phyloP scores from a whole-genome alignment of 2,888 invertebrate species.

The Deilephila elpenor region DNA sequence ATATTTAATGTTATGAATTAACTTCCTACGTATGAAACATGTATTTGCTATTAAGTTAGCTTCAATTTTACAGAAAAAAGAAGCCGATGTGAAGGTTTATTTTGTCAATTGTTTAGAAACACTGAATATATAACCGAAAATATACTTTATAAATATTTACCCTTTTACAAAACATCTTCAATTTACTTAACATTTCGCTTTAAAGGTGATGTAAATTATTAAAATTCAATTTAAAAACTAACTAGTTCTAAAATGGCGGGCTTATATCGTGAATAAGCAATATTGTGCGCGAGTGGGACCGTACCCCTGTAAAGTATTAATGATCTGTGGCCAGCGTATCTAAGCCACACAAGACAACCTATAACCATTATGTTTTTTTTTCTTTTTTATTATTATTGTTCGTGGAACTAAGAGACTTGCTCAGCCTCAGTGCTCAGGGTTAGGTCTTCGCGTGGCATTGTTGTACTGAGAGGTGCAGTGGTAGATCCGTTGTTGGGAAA shows the following conservation, averaged over 20 bases:
- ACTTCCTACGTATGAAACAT: neutral
- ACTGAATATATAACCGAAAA: neutral
- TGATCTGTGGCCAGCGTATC: constrained; percentile 50
- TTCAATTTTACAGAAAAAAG: too few species aligned
- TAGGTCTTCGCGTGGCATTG: too few species aligned
- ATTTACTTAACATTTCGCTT: neutral
- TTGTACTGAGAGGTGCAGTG: too few species aligned
- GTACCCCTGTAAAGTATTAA: constrained; percentile 71
- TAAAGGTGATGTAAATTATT: constrained; percentile 62
- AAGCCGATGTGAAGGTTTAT: too few species aligned
- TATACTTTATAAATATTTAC: neutral
- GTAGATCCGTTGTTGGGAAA: too few species aligned
- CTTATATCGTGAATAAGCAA: constrained; percentile 75
- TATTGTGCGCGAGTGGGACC: constrained; percentile 60
- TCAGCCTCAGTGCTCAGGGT: too few species aligned
- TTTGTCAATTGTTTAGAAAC: neutral
- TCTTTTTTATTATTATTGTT: too few species aligned
- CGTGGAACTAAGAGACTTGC: too few species aligned
- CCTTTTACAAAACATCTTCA: too few species aligned
- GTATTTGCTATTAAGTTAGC: too few species aligned
- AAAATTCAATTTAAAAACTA: constrained; percentile 77
- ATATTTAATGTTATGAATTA: neutral
- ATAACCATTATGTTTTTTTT: neutral
- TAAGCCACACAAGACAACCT: neutral
- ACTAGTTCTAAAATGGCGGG: constrained; percentile 64